Base-by-base conservation (phyloP, 1,140 invertebrate species). In the Pseudoatta argentina region DNA sequence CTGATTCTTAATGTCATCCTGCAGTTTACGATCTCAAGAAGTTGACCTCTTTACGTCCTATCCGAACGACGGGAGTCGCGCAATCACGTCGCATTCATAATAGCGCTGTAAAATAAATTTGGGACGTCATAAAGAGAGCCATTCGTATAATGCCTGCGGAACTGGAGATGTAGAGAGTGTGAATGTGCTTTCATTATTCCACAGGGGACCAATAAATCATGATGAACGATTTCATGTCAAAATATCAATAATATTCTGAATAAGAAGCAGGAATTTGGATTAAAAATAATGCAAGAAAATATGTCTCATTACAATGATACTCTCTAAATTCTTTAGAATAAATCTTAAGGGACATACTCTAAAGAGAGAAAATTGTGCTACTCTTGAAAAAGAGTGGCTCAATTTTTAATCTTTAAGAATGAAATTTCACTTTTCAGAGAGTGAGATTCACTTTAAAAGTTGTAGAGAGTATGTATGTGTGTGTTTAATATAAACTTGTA, bases 21-120 rank as follows among this genome's bases (percentile, higher is more conserved):
- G n/a, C n/a, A 87, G 73, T 89, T 91, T 83, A 87, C 61, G 76
- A 81, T 63, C 77, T 30, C 48, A 39, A 55, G 57, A 61, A 34
- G 39, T 72, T 18, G 44, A 30, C 27, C 18, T 61, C 10, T 67
- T 82, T 48, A 82, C 39, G 14, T 57, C 16, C n/a, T 48, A 48
- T 18, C 0, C 18, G 12, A 69, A 30, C 51, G 51, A 71, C 21
- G 66, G 8, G 39, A 82, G 24, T 61, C 69, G 34, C 16, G 66
- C 55, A 55, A 75, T 83, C 44, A 83, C 69, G 69, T 83, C 55
- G 39, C 39, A 75, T 75, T 71, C 69, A 72, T 83, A 75, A 75
- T 83, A 63, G 55, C 3, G 67, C 71, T 61, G 39, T 83, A 75
- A 83, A 83, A 83, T 83, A 75, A 83, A 83, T 83, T 83, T 75